Conservation (phyloP, 2,888 invertebrate genomes). For the Acronicta psi region DNA sequence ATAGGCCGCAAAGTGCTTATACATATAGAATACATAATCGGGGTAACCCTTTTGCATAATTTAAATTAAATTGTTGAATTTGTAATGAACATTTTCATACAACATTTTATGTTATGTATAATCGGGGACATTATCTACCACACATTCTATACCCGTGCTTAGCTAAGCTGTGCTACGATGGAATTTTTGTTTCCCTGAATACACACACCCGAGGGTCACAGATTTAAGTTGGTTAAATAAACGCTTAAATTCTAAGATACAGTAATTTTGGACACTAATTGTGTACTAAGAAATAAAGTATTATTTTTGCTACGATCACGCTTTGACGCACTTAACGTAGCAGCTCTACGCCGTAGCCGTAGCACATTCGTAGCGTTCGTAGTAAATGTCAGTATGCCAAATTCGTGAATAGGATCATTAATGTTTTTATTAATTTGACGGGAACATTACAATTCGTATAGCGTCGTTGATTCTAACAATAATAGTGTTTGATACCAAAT, state of each 20-base stretch:
- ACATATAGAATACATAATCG: slow-evolving; percentile 27
- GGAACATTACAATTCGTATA: slow-evolving; percentile 5
- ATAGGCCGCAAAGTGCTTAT: slow-evolving; percentile 30
- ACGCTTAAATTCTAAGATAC: slow-evolving; percentile 12
- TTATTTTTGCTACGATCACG: slow-evolving; percentile 37
- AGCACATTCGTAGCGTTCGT: slow-evolving; percentile 45
- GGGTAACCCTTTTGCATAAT: slow-evolving; percentile 11
- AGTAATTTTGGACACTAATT: slow-evolving; percentile 31
- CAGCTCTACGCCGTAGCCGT: slow-evolving; percentile 53
- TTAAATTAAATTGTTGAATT: neutral
- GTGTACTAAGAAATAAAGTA: slow-evolving; percentile 40
- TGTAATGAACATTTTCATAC: neutral
- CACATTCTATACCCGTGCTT: neutral
- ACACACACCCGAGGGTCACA: slow-evolving; percentile 2
- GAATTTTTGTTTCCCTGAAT: neutral
- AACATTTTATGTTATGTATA: too few relatives aligned
- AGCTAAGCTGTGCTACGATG: neutral
- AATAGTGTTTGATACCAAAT: neutral
- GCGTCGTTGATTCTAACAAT: too few relatives aligned
- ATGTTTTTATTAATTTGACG: slow-evolving; percentile 9
- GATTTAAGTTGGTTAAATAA: slow-evolving; percentile 19
- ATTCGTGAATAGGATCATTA: slow-evolving; percentile 31
- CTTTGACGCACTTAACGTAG: slow-evolving; percentile 49
- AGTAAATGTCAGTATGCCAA: slow-evolving; percentile 37
- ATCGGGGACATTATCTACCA: neutral